A percentile compares a stretch with the other conserved stretches of the same genome.
Conservation (phyloP, 2,113 vertebrate species). For the Pycnonotus jocosus region DNA sequence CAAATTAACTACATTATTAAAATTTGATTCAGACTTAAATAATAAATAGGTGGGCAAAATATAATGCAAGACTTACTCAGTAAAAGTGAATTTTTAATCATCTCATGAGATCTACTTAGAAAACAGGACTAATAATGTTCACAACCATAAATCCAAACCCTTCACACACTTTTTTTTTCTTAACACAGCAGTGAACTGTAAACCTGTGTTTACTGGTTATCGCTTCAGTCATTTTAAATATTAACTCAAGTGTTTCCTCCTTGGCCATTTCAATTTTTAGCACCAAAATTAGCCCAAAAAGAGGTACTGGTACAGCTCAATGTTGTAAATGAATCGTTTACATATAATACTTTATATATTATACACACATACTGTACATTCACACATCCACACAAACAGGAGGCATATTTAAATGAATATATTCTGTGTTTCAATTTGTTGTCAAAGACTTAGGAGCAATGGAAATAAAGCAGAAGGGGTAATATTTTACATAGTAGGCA, state of each 20-base stretch:
- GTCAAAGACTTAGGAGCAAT: conserved; percentile 66
- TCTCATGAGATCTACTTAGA: conserved; percentile 77
- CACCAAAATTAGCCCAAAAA: conserved; percentile 74
- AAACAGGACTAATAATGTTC: conserved; percentile 77
- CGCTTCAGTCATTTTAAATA: conserved; percentile 69
- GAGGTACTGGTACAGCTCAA: conserved; percentile 65
- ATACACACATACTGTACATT: conserved; percentile 70
- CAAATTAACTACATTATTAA: conserved; percentile 48
- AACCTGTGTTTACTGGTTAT: conserved; percentile 68
- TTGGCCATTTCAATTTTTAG: conserved; percentile 76
- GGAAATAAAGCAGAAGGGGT: conserved; percentile 77
- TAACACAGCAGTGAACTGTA: conserved; percentile 76
- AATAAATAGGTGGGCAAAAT: conserved; percentile 75
- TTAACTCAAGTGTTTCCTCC: conserved; percentile 68
- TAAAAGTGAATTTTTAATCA: conserved; percentile 77
- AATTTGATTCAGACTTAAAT: conserved; percentile 62
- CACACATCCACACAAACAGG: conserved; percentile 70
- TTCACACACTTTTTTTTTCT: conserved; percentile 64
- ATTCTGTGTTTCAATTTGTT: conserved; percentile 60
- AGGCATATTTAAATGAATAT: conserved; percentile 65
- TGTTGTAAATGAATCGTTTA: conserved; percentile 62
- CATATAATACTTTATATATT: conserved; percentile 65
- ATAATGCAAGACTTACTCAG: conserved; percentile 72
- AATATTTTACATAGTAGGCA: conserved; percentile 77
- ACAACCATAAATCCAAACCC: conserved; percentile 79